Conservation (phyloP, 53 echinoderm and acorn worm species). For the Apostichopus leukothele region DNA sequence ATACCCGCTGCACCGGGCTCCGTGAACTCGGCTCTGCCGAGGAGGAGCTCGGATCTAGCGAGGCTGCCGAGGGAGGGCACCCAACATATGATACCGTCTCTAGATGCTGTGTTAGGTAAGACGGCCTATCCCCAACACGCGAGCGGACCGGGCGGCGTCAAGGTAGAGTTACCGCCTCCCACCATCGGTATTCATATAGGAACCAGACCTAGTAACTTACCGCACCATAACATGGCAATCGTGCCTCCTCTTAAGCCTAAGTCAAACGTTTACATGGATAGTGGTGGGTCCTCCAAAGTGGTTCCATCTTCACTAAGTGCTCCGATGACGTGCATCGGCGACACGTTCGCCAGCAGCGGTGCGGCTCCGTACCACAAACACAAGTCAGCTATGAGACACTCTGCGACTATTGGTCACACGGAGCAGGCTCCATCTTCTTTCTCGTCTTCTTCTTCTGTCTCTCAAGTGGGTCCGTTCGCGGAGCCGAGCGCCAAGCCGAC, state of each 20-base stretch:
- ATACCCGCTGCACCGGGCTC: conserved; percentile 5
- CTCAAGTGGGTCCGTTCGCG: neutral
- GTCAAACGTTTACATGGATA: conserved; percentile 21
- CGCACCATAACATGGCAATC: conserved; percentile 34
- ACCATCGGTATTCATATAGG: conserved; percentile 70
- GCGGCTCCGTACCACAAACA: neutral
- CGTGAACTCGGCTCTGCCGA: neutral
- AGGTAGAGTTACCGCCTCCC: conserved; percentile 62
- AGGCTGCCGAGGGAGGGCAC: neutral
- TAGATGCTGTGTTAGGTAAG: conserved; percentile 42
- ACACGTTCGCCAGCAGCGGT: conserved; percentile 3
- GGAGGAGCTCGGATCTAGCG: neutral
- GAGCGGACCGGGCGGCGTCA: conserved; percentile 59
- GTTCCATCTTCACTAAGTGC: conserved; percentile 43
- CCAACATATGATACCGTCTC: neutral
- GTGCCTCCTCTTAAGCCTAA: conserved; percentile 26
- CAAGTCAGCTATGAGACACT: neutral
- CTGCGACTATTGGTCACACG: neutral
- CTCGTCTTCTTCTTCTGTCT: neutral
- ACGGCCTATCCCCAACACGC: conserved; percentile 32
- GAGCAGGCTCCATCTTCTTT: neutral
- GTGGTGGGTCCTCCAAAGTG: conserved; percentile 31
- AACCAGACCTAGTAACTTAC: conserved; percentile 41
- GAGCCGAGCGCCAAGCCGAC: neutral
- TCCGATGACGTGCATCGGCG: conserved; percentile 35